phyloP scores from a whole-genome alignment of 2,888 invertebrate species.

The Lycaena phlaeas region DNA sequence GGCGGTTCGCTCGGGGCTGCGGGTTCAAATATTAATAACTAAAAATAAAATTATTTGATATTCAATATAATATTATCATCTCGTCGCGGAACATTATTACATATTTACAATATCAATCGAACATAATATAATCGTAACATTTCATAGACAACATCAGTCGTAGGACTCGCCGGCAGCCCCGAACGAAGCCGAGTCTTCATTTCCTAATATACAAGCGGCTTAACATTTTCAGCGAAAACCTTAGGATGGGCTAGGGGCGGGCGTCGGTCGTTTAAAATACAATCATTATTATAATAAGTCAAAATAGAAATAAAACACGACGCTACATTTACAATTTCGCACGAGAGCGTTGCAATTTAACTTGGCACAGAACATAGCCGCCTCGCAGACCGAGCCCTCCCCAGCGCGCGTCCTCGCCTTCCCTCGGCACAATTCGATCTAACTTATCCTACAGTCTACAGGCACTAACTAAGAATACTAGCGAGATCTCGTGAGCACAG shows the following conservation, averaged over 20 bases:
- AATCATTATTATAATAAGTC: too few species aligned
- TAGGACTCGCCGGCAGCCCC: conserved; percentile 14
- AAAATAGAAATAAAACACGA: too few species aligned
- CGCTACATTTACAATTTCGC: too few species aligned
- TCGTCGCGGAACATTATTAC: not conserved
- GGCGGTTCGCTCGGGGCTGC: conserved; percentile 22
- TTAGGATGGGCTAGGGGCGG: not conserved
- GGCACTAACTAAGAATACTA: conserved; percentile 69
- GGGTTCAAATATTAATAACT: not conserved
- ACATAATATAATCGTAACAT: not conserved
- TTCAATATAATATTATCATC: not conserved
- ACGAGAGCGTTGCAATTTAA: too few species aligned
- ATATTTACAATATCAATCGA: not conserved
- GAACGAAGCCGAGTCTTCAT: conserved; percentile 27
- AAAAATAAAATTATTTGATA: not conserved
- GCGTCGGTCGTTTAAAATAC: conserved; percentile 30
- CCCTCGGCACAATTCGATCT: conserved; percentile 49
- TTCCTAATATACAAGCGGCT: conserved; percentile 18
- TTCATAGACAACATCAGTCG: not conserved
- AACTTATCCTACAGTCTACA: conserved; percentile 62
- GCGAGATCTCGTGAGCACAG: conserved; percentile 71
- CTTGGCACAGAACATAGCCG: too few species aligned
- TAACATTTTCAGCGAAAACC: conserved; percentile 17
- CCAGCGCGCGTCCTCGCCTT: too few species aligned
- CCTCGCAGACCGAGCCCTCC: too few species aligned